Conservation (phyloP, 2,888 invertebrate genomes). For the Stenodema calcarata region DNA sequence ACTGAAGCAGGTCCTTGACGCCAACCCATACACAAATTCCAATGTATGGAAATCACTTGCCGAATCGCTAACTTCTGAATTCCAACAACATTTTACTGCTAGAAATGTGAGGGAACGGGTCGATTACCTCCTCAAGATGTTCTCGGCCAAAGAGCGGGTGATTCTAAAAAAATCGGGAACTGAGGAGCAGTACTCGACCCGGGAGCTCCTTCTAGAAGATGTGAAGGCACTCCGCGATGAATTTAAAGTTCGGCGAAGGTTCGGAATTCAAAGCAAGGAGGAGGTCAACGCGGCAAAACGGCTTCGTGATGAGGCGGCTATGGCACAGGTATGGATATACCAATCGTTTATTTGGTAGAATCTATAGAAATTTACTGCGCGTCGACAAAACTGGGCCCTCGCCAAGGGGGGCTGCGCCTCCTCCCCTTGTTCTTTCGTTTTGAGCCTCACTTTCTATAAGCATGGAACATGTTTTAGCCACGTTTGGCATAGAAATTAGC, state of each 20-base stretch:
- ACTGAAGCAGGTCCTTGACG: neutral
- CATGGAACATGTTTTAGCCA: no score
- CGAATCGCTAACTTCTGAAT: neutral
- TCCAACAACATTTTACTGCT: neutral
- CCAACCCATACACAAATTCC: neutral
- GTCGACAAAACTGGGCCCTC: no score
- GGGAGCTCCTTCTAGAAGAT: neutral
- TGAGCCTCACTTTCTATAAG: no score
- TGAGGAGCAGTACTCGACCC: neutral
- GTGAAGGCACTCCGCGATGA: neutral
- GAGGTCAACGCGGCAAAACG: neutral
- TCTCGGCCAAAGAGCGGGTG: neutral
- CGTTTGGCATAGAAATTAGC: no score
- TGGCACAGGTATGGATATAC: no score
- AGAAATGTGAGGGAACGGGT: neutral
- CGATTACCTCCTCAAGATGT: neutral
- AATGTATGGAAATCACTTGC: neutral
- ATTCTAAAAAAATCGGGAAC: neutral
- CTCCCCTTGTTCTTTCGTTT: neutral
- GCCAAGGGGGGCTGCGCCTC: no score
- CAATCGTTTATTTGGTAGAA: no score
- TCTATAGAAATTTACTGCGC: no score
- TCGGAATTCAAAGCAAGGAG: no score
- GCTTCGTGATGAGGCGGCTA: no score
- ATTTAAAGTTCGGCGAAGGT: neutral